Percentiles rank a stretch among this genome's conserved stretches.
phyloP scores from a whole-genome alignment of 2,113 vertebrate species.

The Lagopus muta region DNA sequence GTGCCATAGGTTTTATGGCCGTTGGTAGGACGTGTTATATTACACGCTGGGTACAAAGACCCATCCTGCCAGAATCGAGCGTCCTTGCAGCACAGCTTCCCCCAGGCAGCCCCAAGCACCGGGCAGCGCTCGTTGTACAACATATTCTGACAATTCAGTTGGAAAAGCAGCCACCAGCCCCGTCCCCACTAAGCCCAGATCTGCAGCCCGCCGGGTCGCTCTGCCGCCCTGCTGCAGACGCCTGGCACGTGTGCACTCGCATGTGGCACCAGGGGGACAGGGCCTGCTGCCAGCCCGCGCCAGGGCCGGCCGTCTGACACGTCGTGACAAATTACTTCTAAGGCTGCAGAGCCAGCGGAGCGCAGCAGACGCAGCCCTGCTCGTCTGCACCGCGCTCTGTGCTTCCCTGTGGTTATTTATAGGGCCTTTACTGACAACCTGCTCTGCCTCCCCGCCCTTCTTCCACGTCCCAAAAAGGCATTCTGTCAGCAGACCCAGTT shows the following conservation, averaged over 20 bases:
- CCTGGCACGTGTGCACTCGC: neutral
- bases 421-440: neutral
- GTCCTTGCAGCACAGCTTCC: neutral
- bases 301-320: slow-evolving; percentile 13
- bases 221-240: neutral
- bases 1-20: neutral
- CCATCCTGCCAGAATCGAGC: neutral
- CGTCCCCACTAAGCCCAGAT: neutral
- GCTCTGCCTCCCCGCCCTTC: neutral
- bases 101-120: neutral
- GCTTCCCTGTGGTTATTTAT: neutral
- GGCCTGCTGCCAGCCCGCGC: slow-evolving; percentile 1
- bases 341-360: slow-evolving; percentile 18
- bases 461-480: neutral
- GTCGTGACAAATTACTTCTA: slow-evolving; percentile 50
- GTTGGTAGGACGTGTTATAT: neutral
- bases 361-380: neutral
- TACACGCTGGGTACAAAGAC: too few relatives aligned
- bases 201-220: neutral
- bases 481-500: neutral
- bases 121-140: neutral
- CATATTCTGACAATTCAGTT: neutral
- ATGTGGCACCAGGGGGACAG: slow-evolving; percentile 17
- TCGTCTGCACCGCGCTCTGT: neutral
- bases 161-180: neutral